Percentiles rank a stretch among this genome's conserved stretches.
Conservation (phyloP, 1,140 invertebrate genomes). For the Caerostris extrusa region DNA sequence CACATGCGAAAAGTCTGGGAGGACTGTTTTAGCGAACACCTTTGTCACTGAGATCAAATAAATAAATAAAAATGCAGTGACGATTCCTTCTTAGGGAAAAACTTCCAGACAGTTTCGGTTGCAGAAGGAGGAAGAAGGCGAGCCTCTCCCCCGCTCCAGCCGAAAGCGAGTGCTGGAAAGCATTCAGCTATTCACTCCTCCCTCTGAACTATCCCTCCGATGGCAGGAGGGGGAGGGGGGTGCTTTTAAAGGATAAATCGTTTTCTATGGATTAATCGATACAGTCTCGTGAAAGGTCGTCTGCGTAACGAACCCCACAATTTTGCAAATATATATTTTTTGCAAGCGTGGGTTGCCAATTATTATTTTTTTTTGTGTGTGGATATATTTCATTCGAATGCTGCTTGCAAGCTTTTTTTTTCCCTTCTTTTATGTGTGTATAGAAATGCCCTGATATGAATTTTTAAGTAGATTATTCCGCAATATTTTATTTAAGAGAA, state of each 20-base stretch:
- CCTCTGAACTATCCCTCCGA: neutral
- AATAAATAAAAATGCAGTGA: too few relatives aligned
- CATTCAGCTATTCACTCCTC: constrained; percentile 16
- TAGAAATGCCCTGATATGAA: too few relatives aligned
- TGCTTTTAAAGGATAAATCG: neutral
- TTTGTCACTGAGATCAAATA: too few relatives aligned
- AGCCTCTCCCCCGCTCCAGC: neutral
- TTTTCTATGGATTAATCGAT: constrained; percentile 28
- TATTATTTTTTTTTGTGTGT: neutral
- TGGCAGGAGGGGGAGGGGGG: neutral
- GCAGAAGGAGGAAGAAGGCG: neutral
- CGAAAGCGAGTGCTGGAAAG: neutral
- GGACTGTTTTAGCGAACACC: too few relatives aligned
- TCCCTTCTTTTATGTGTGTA: too few relatives aligned
- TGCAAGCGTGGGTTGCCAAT: neutral
- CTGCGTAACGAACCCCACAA: neutral
- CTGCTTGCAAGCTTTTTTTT: neutral
- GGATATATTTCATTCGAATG: neutral
- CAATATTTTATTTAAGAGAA: too few relatives aligned
- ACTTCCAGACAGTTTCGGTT: neutral
- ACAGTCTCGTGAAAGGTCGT: neutral
- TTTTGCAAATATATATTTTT: neutral
- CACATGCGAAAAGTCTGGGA: too few relatives aligned
- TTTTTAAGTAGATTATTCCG: too few relatives aligned
- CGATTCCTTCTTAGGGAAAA: neutral